Evolutionary conservation across 2,113 vertebrate species (phyloP).

Genomic region (Sylvia atricapilla): DNA sequence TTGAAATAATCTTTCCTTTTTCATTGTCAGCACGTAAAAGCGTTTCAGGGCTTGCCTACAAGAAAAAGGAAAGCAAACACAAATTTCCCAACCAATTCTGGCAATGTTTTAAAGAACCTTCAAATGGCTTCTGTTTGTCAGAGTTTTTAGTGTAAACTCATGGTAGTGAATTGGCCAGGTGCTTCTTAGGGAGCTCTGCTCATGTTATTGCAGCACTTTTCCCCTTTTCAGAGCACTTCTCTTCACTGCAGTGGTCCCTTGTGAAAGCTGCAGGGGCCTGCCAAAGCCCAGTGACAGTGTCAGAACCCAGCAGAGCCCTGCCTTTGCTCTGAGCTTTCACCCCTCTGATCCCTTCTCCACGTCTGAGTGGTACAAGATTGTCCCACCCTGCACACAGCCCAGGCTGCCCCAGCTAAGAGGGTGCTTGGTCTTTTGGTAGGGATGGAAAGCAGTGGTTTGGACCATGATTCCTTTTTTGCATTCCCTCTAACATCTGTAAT

Average conservation of each 20-base stretch:
- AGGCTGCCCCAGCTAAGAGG: too few species aligned
- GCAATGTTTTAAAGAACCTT: not conserved
- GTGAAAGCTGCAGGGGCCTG: not conserved
- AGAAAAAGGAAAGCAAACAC: not conserved
- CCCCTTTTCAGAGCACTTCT: not conserved
- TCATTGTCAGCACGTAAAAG: not conserved
- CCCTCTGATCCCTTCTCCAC: fast-evolving
- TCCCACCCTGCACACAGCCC: not conserved
- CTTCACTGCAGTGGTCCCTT: not conserved
- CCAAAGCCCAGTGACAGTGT: fast-evolving
- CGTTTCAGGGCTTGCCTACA: not conserved
- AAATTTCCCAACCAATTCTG: not conserved
- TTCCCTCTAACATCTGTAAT: not conserved
- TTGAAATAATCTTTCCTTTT: not conserved
- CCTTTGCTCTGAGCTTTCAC: not conserved
- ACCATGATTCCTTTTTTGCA: not conserved
- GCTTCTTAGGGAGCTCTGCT: not conserved
- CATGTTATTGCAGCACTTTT: not conserved
- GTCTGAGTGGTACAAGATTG: not conserved
- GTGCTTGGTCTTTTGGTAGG: not conserved
- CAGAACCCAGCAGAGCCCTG: not conserved
- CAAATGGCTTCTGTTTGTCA: not conserved
- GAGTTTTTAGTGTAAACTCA: not conserved
- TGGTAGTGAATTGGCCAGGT: not conserved
- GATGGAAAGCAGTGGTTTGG: not conserved